phyloP scores from a whole-genome alignment of 2,888 invertebrate genomes.

The Caradrina clavipalpis region DNA sequence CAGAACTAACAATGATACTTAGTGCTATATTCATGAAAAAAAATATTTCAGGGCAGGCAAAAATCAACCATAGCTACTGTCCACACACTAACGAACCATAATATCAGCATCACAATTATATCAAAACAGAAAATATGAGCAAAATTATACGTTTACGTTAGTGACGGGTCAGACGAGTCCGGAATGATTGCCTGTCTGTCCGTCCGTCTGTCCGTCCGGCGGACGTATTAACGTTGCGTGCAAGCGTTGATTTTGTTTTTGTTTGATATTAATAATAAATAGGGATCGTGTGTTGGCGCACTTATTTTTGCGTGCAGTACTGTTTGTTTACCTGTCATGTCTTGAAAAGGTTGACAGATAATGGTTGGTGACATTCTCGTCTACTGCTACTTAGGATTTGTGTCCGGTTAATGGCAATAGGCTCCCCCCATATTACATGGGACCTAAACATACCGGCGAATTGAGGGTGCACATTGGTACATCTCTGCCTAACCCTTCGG shows the following conservation, averaged over 20 bases:
- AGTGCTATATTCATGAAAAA: no score
- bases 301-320: constrained; percentile 27
- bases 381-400: no score
- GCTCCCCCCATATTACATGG: no score
- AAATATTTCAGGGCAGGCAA: no score
- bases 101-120: constrained; percentile 35
- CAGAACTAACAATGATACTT: no score
- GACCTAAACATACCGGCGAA: no score
- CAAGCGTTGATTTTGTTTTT: constrained; percentile 63
- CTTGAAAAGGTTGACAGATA: constrained; percentile 6
- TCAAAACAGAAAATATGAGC: constrained; percentile 66
- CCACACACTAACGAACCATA: not conserved
- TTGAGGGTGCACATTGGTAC: no score
- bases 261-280: constrained; percentile 60
- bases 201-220: constrained; percentile 55
- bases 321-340: constrained; percentile 3
- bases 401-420: no score
- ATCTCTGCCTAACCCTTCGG: no score
- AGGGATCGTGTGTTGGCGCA: constrained; percentile 41
- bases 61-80: constrained; percentile 3
- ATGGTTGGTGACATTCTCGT: no score
- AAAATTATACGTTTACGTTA: constrained; percentile 68
- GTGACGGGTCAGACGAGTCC: constrained; percentile 67
- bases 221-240: constrained; percentile 66
- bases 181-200: constrained; percentile 80